These are phyloP conservation scores for Sinosuthora webbiana DNA, from an alignment of 2,113 vertebrate genomes.

Conservation along the genomic window DNA sequence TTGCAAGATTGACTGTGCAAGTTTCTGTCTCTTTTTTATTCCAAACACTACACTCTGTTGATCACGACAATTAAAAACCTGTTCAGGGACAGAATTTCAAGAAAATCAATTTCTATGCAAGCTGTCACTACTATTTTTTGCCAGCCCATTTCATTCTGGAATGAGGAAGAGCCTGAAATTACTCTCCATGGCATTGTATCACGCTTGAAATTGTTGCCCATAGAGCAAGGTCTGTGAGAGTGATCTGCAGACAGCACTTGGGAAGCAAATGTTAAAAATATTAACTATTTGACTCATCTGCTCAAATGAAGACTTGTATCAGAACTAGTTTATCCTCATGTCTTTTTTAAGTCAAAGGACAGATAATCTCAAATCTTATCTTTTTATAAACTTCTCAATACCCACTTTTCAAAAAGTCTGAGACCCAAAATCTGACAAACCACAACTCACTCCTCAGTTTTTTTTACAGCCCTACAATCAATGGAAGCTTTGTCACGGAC, in stretches of 20 bases:
- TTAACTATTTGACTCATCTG: background rate
- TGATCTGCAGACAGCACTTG: background rate
- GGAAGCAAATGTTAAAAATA: background rate
- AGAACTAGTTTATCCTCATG: background rate
- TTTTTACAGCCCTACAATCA: background rate
- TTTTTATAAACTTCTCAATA: background rate
- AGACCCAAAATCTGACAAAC: background rate
- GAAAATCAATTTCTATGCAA: constrained; percentile 25
- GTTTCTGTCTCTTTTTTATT: background rate
- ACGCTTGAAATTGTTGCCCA: background rate
- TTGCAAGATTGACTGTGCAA: background rate
- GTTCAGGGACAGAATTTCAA: constrained; percentile 13
- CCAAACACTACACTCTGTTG: background rate
- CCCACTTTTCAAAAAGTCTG: background rate
- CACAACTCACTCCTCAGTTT: background rate
- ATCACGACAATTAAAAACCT: constrained; percentile 18
- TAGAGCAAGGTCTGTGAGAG: background rate
- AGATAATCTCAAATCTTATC: background rate
- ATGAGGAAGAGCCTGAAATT: constrained; percentile 17
- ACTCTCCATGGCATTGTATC: background rate
- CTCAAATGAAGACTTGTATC: background rate
- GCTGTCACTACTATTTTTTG: constrained; percentile 25
- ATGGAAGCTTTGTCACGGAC: background rate
- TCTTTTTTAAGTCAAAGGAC: background rate
- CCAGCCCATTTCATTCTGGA: constrained; percentile 39